Evolutionary conservation across 2,888 invertebrate species (phyloP).

Genomic region (Alloplasta piceator): DNA sequence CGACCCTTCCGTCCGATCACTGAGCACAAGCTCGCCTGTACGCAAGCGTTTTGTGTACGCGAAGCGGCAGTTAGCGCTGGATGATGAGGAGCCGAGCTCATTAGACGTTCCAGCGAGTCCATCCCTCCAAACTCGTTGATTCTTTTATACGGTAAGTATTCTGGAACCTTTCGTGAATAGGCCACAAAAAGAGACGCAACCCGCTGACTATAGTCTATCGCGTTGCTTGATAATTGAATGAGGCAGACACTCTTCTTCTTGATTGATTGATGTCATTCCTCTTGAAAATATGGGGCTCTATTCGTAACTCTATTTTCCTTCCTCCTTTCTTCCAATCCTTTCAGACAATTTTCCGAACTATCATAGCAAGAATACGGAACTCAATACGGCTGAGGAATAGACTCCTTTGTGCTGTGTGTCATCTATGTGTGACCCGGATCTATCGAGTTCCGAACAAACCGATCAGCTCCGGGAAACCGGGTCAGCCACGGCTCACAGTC

Average conservation of each 20-base stretch:
- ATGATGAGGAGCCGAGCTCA: constrained; percentile 88
- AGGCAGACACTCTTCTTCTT: constrained; percentile 8
- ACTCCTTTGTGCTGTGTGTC: constrained; percentile 18
- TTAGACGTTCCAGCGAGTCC: constrained; percentile 93
- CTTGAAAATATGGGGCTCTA: neutral
- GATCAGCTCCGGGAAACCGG: constrained; percentile 41
- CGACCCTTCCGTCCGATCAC: constrained; percentile 91
- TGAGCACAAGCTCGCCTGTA: constrained; percentile 90
- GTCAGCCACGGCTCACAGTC: constrained; percentile 38
- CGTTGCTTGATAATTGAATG: neutral
- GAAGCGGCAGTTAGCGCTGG: constrained; percentile 88
- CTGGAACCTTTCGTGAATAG: neutral
- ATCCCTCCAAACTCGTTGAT: constrained; percentile 83
- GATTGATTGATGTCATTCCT: neutral
- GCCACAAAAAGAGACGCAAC: constrained; percentile 25
- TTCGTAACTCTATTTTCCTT: neutral
- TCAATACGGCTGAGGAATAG: constrained; percentile 13
- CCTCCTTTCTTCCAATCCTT: neutral
- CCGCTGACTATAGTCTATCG: too few species aligned
- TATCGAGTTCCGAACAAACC: constrained; percentile 45
- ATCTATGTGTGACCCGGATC: constrained; percentile 45
- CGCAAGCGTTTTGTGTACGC: constrained; percentile 88
- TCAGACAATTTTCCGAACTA: neutral
- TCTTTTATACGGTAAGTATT: constrained; percentile 38
- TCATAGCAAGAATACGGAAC: constrained; percentile 6